Conservation (phyloP, 2,888 invertebrate genomes). For the Drosophila kokeensis region DNA sequence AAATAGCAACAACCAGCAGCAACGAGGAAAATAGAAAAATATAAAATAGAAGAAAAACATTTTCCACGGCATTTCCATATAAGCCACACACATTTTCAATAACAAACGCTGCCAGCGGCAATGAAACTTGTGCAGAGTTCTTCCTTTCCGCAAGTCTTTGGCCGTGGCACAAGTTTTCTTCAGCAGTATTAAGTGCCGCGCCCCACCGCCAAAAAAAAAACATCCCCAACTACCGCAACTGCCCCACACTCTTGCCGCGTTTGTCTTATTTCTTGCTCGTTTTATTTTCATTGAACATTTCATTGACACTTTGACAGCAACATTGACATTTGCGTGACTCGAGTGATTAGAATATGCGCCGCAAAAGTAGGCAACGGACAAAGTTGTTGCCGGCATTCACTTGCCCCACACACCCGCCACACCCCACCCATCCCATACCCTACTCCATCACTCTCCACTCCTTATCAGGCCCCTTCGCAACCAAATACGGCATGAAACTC, state of each 20-base stretch:
- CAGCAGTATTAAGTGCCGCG: background rate
- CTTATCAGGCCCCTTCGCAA: background rate
- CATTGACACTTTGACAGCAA: constrained; percentile 80
- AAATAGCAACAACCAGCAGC: constrained; percentile 53
- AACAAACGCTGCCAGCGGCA: constrained; percentile 53
- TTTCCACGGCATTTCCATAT: constrained; percentile 67
- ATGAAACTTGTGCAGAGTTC: constrained; percentile 68
- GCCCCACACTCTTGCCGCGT: constrained; percentile 8
- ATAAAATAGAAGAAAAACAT: constrained; percentile 20
- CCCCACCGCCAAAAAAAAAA: background rate
- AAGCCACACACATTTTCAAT: constrained; percentile 78
- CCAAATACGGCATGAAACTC: constrained; percentile 16
- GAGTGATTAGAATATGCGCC: constrained; percentile 78
- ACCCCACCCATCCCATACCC: background rate
- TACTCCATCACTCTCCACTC: background rate
- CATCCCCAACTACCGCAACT: background rate
- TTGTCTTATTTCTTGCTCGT: constrained; percentile 68
- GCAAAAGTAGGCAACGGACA: constrained; percentile 54
- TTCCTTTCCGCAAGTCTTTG: constrained; percentile 71
- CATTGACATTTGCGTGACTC: constrained; percentile 80
- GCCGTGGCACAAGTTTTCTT: constrained; percentile 34
- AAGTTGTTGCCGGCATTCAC: constrained; percentile 29
- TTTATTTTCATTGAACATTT: constrained; percentile 81
- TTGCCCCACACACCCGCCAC: background rate
- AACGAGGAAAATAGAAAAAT: background rate